Conservation (phyloP, 2,797 vertebrate genomes). For the Mareca strepera region DNA sequence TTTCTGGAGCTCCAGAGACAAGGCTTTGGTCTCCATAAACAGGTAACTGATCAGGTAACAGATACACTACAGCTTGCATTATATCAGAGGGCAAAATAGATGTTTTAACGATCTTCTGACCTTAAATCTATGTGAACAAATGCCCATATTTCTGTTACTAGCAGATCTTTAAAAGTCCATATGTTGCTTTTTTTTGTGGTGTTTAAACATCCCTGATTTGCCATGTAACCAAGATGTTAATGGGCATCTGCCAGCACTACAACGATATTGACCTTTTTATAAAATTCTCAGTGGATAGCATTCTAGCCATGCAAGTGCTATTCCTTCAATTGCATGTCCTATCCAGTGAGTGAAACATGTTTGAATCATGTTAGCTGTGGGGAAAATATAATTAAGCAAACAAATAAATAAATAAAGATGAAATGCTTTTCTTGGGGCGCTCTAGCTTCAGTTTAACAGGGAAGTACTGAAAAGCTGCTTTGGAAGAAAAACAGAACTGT, state of each 20-base stretch:
- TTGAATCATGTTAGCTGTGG: not conserved
- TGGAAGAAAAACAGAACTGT: not conserved
- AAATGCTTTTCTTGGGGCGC: not conserved
- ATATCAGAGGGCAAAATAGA: not conserved
- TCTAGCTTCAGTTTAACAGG: not conserved
- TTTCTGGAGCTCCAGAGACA: not conserved
- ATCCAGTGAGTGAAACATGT: not conserved
- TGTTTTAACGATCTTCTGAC: not conserved
- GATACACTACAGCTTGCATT: not conserved
- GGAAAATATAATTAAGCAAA: not conserved
- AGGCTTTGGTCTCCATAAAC: not conserved
- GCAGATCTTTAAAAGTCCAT: not conserved
- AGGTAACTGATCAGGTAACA: not conserved
- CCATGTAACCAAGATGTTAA: not conserved
- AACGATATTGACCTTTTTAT: not conserved
- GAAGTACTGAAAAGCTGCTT: not conserved
- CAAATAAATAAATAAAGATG: not conserved
- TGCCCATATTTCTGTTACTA: not conserved
- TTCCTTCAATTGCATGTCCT: not conserved
- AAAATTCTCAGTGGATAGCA: not conserved
- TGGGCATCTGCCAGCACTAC: not conserved
- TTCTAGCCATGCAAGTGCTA: not conserved
- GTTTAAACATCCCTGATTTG: not conserved
- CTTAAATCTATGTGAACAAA: not conserved
- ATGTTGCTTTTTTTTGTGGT: not conserved